Evolutionary conservation across 2,797 vertebrate genomes (phyloP).

Genomic region (Podargus strigoides): DNA sequence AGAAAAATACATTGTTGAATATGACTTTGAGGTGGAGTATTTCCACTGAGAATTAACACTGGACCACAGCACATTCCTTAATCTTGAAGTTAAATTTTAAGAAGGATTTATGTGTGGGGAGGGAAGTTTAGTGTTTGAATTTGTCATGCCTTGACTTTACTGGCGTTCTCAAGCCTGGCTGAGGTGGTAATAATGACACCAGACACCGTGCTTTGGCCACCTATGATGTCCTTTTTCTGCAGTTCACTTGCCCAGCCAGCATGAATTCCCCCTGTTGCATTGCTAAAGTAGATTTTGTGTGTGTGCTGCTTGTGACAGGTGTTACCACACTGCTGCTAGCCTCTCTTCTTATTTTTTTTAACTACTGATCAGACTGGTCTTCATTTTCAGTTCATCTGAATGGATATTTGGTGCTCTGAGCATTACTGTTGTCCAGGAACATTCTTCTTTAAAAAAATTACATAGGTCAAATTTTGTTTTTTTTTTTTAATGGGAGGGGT

Average conservation of each 20-base stretch:
- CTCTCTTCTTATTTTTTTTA: not conserved
- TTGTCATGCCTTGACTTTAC: not conserved
- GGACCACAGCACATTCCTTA: not conserved
- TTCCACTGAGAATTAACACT: not conserved
- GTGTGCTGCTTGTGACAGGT: not conserved
- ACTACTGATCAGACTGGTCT: not conserved
- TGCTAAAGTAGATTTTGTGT: not conserved
- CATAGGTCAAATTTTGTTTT: too few relatives aligned
- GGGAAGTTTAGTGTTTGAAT: not conserved
- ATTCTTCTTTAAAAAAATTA: too few relatives aligned
- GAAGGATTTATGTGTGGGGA: not conserved
- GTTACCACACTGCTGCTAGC: not conserved
- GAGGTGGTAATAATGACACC: not conserved
- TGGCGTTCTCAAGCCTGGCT: not conserved
- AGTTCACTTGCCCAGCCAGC: not conserved
- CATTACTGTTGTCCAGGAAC: not conserved
- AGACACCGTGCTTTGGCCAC: not conserved
- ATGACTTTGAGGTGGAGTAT: not conserved
- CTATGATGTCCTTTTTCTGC: not conserved
- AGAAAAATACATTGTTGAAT: not conserved
- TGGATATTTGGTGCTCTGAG: not conserved
- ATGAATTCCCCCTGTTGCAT: not conserved
- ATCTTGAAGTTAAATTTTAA: not conserved
- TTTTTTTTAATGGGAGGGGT: accelerated
- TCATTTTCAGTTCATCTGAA: not conserved